phyloP scores from a whole-genome alignment of 2,888 invertebrate genomes.

The Aphidius colemani region DNA sequence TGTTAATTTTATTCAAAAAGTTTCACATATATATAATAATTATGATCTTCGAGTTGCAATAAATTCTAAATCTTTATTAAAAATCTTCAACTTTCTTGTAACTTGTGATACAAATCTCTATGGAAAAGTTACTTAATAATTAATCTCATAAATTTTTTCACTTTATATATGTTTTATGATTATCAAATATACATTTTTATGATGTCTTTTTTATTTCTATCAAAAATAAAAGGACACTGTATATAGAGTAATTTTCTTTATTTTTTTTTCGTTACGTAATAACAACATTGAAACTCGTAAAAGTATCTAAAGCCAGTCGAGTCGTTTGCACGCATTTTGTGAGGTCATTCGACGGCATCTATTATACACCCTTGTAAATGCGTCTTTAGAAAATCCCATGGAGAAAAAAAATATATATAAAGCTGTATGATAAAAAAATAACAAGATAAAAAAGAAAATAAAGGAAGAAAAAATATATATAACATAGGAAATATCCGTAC shows the following conservation, averaged over 20 bases:
- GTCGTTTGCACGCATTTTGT: constrained; percentile 22
- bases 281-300: constrained; percentile 13
- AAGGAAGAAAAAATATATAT: constrained; percentile 20
- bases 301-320: constrained; percentile 25
- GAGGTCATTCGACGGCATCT: constrained; percentile 17
- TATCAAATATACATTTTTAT: too few relatives aligned
- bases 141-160: background rate
- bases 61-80: background rate
- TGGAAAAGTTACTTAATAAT: too few relatives aligned
- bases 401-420: constrained; percentile 8
- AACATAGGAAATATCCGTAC: constrained; percentile 23
- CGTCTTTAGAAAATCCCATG: constrained; percentile 26
- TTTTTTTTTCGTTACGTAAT: background rate
- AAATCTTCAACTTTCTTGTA: background rate
- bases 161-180: background rate
- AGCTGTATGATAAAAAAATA: constrained; percentile 11
- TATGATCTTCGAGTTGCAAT: too few relatives aligned
- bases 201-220: background rate
- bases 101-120: background rate
- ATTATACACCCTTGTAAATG: constrained; percentile 28
- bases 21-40: background rate
- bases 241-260: constrained; percentile 12
- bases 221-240: background rate
- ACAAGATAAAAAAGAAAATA: background rate
- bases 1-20: constrained; percentile 6